Percentiles rank a stretch among this genome's conserved stretches.
These are phyloP conservation scores for Augochlorella aurata DNA, from an alignment of 2,888 invertebrate genomes.

Conservation along the genomic window DNA sequence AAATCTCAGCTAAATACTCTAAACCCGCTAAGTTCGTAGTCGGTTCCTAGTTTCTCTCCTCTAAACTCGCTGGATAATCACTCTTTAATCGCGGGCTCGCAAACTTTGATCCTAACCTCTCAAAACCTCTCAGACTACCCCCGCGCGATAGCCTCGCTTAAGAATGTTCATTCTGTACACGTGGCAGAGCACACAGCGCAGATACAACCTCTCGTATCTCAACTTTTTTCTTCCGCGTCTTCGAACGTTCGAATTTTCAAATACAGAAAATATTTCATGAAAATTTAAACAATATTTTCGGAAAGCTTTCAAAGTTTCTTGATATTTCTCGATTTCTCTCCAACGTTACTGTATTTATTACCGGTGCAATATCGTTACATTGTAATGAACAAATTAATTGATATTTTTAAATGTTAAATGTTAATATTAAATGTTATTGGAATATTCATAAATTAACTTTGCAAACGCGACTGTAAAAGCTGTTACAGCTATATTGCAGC, in stretches of 20 bases:
- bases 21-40: neutral
- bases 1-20: neutral
- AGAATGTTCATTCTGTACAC: neutral
- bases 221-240: neutral
- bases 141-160: neutral
- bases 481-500: too few species aligned
- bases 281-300: too few species aligned
- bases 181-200: neutral
- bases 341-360: too few species aligned
- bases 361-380: neutral
- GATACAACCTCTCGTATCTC: neutral
- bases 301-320: too few species aligned
- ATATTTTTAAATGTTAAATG: too few species aligned
- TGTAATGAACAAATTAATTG: neutral
- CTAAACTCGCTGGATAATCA: slow-evolving; percentile 6
- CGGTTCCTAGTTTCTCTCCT: slow-evolving; percentile 5
- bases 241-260: neutral
- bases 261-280: neutral
- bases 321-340: too few species aligned
- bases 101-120: slow-evolving; percentile 13
- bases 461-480: too few species aligned
- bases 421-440: too few species aligned
- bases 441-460: too few species aligned
- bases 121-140: slow-evolving; percentile 10
- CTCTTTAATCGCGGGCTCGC: slow-evolving; percentile 7